Base-by-base conservation (phyloP, 2,888 invertebrate species). In the Drosophila aldrichi region DNA sequence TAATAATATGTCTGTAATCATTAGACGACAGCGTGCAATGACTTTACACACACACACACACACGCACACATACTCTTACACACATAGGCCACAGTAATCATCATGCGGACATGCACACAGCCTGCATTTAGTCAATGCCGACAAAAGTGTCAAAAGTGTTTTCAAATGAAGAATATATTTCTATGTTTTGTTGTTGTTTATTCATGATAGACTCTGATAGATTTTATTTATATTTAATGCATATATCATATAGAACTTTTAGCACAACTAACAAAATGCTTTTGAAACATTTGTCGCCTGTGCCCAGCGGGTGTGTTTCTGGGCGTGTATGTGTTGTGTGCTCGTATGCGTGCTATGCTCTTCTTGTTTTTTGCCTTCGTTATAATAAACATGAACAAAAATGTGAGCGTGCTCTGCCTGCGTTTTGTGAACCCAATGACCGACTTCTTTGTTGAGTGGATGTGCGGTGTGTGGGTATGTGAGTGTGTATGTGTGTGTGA, bases 1-100 rank as follows among this genome's bases (percentile, higher is more conserved):
- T 81, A 69, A 77, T 77, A 83, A 81, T 77, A 82, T 74, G 82
- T 74, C 76, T 74, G 70, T 79, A 81, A 82, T 82, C 76, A 82
- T 83, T 83, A 81, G 56, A 70, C 68, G 63, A 58, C 74, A 79
- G 79, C 77, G 83, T 81, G 64, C 83, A 81, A 83, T 83, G 82
- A 82, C 82, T 83, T 72, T 25, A 34, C 41, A 52, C 43, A 69
- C 40, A 68, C 32, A 56, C 9, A 72, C 41, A 44, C 44, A 20
- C 1, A 22, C 48, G 44, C 51, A 70, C 40, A 60, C 48, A 55
- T n/a, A 63, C 34, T 40, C 54, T 58, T n/a, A 18, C 54, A 46
- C 54, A 46, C 48, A 34, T 46, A 63, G 56, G 63, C 54, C 40
- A 78, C 56, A 67, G 58, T 55, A 54, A 66, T 77, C 61, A 62